Conservation (phyloP, 2,888 invertebrate genomes). For the Synergus umbraculus region DNA sequence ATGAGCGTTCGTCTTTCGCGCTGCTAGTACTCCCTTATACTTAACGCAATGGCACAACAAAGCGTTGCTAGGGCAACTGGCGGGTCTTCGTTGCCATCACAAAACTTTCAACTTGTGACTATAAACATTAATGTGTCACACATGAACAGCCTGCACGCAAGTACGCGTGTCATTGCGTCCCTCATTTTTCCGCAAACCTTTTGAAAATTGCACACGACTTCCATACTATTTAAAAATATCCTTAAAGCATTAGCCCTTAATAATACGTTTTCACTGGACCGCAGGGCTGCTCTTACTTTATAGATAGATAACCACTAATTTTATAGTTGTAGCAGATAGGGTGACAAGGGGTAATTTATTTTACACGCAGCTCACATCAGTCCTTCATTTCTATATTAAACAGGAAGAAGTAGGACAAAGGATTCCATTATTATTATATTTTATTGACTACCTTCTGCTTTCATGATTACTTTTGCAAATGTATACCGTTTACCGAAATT, state of each 20-base stretch:
- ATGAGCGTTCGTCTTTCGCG: slow-evolving; percentile 42
- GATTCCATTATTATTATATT: not conserved
- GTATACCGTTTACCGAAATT: no score
- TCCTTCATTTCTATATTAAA: not conserved
- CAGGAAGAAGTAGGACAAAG: not conserved
- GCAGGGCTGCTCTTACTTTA: not conserved
- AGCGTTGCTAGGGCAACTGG: slow-evolving; percentile 73
- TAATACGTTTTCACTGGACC: slow-evolving; percentile 14
- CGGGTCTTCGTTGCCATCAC: slow-evolving; percentile 74
- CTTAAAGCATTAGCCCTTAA: not conserved
- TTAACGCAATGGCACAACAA: slow-evolving; percentile 70
- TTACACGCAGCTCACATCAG: not conserved
- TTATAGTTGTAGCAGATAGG: not conserved
- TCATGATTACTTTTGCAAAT: no score
- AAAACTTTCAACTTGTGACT: slow-evolving; percentile 71
- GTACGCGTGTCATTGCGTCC: slow-evolving; percentile 49
- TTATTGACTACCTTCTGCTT: no score
- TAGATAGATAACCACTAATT: not conserved
- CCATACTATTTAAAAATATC: slow-evolving; percentile 3
- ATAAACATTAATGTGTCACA: slow-evolving; percentile 63
- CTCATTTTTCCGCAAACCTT: slow-evolving; percentile 20
- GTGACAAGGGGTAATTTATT: not conserved
- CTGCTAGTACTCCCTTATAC: slow-evolving; percentile 32
- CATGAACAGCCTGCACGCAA: slow-evolving; percentile 53
- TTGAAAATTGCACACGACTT: slow-evolving; percentile 30